Base-by-base conservation (phyloP, 2,888 invertebrate species). In the Thera obeliscata region DNA sequence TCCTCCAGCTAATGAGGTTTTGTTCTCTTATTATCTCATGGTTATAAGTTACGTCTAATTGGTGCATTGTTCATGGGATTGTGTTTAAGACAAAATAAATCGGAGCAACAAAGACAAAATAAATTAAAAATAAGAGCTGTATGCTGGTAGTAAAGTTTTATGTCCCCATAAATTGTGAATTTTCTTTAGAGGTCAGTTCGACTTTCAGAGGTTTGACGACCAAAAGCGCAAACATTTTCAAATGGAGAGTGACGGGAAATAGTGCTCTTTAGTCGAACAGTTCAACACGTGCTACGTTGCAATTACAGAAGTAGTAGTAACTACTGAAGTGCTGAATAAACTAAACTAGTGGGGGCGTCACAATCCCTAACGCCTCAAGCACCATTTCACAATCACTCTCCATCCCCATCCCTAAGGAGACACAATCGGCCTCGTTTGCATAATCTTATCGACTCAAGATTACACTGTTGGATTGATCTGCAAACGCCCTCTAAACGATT, bases 381-480 rank as follows among this genome's bases (percentile, higher is more conserved):
- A 22, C 22, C 22, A 22, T 22, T 22, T 22, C 22, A 22, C 22
- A 22, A 22, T 22, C 22, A 22, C 22, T 22, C 22, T 22, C 22
- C 22, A 22, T 38, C 6, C 78, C 76, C 70, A 67, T 75, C 72
- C 78, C 67, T 64, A 65, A 76, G 73, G 75, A 81, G 74, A 77
- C 76, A 73, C 73, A 74, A 78, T 81, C 82, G 81, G 77, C 84
- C 84, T 79, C 83, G 80, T 86, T 87, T 79, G 82, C 79, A 81
- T 83, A 80, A 22, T 80, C 81, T 88, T 90, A 90, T 89, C 82
- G 82, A 86, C 81, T 84, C 85, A 90, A 91, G 90, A 83, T 82
- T 84, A 22, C 78, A 80, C 85, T 75, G 90, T 88, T 86, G 81
- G 87, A 85, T 86, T 88, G 80, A 88, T 87, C 86, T 87, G 88